Evolutionary conservation across 1,140 invertebrate species (phyloP).

Genomic region (Sitophilus oryzae): DNA sequence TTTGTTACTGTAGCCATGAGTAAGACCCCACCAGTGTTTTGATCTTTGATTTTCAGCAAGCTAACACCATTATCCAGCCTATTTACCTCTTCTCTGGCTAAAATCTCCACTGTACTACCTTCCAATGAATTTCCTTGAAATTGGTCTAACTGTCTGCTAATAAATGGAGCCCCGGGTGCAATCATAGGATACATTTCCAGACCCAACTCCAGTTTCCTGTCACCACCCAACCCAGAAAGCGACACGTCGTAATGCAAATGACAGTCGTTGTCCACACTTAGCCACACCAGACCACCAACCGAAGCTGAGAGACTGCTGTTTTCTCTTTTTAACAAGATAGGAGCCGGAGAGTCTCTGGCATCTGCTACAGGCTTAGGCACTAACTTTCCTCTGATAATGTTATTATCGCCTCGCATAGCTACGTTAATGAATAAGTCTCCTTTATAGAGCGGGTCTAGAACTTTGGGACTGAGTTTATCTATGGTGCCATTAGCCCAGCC

Average conservation of each 20-base stretch:
- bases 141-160: slow-evolving; percentile 54
- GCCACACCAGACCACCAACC: slow-evolving; percentile 71
- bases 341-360: slow-evolving; percentile 60
- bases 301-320: slow-evolving; percentile 47
- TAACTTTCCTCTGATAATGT: slow-evolving; percentile 59
- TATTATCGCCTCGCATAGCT: slow-evolving; percentile 51
- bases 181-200: slow-evolving; percentile 59
- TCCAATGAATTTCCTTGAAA: slow-evolving; percentile 55
- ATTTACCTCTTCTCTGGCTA: slow-evolving; percentile 53
- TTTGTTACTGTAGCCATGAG: slow-evolving; percentile 50
- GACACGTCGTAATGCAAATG: slow-evolving; percentile 76
- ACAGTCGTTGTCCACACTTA: slow-evolving; percentile 74
- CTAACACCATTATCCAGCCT: slow-evolving; percentile 55
- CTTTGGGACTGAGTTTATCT: slow-evolving; percentile 57
- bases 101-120: slow-evolving; percentile 53
- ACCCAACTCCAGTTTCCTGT: slow-evolving; percentile 51
- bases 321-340: slow-evolving; percentile 58
- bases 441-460: slow-evolving; percentile 72
- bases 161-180: slow-evolving; percentile 59
- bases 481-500: slow-evolving; percentile 64
- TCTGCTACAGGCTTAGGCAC: slow-evolving; percentile 65
- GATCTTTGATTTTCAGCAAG: slow-evolving; percentile 53
- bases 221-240: slow-evolving; percentile 23
- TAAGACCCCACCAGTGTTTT: slow-evolving; percentile 43
- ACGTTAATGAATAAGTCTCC: slow-evolving; percentile 72